Base-by-base conservation (phyloP, 2,888 invertebrate genomes). In the Oscheius sp. region DNA sequence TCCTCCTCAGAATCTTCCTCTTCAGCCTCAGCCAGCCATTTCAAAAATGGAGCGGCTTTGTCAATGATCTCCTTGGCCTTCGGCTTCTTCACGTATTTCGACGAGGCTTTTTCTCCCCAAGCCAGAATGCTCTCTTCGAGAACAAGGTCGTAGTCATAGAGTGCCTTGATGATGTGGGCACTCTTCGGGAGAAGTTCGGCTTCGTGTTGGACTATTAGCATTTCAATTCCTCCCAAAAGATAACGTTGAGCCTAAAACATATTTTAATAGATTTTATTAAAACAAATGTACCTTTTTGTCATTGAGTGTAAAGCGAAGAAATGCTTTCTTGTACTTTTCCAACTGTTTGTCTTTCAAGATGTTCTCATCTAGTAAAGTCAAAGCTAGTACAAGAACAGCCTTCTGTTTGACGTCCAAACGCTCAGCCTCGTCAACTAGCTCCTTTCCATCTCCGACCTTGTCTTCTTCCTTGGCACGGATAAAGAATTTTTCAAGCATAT, bases 111-210 rank as follows among this genome's bases (percentile, higher is more conserved):
- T 84, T 93, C 93, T 9, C 93, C 93, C 99, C 99, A 99, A 81
- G 97, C 96, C 77, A 98, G 91, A 83, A 99, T 91, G 63, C 94
- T 93, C 89, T 94, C 94, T 90, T 99, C 99, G 82, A 95, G 95
- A 86, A 99, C 91, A 86, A 99, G 94, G 90, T 99, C 99, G 84
- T 91, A 90, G 90, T 99, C 98, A 90, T 99, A 99, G 88, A 99
- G 93, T 81, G 93, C 90, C 92, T 95, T 95, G 83, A 96, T 92
- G 85, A 95, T 93, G 89, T 93, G 93, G 81, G 95, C 93, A 84
- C 96, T 94, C 89, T 95, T 95, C 73, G 93, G 92, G 92, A 98
- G 92, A 85, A 99, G 92, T 70, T 91, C 90, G 76, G 93, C 92
- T 83, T 82, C 81, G 69, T 87, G 77, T 49, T 80, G 78, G 25